Conservation (phyloP, 2,888 invertebrate genomes). For the Pemphredon lugubris region DNA sequence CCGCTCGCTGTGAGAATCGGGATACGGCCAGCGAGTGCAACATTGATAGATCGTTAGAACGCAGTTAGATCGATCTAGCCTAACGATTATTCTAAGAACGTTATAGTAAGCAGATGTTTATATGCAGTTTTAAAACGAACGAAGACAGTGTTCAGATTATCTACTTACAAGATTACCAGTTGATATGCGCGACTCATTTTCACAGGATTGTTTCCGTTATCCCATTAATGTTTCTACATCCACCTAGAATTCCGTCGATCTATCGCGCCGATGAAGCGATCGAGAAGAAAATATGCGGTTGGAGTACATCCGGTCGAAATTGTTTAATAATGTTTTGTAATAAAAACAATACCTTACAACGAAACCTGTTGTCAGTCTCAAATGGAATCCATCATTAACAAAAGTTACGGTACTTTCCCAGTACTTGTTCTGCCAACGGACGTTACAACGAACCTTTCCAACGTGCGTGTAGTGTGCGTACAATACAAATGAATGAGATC, state of each 20-base stretch:
- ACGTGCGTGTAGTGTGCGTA: too few relatives aligned
- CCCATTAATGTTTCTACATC: not conserved
- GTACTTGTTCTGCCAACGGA: not conserved
- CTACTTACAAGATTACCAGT: slow-evolving; percentile 21
- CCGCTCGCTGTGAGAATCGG: not conserved
- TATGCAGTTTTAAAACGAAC: slow-evolving; percentile 35
- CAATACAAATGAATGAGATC: too few relatives aligned
- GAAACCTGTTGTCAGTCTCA: not conserved
- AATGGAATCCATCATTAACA: not conserved
- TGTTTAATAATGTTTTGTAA: slow-evolving; percentile 54
- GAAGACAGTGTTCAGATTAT: slow-evolving; percentile 25
- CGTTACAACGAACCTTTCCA: too few relatives aligned
- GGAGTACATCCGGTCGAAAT: slow-evolving; percentile 29
- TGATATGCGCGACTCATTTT: slow-evolving; percentile 2
- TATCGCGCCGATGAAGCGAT: not conserved
- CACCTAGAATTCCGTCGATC: not conserved
- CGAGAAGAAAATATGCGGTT: slow-evolving; percentile 10
- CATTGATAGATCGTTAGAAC: slow-evolving; percentile 29
- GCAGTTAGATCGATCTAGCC: slow-evolving; percentile 29
- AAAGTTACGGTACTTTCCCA: not conserved
- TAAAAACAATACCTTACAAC: slow-evolving; percentile 33
- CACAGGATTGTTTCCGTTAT: too few relatives aligned
- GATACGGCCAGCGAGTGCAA: slow-evolving; percentile 6
- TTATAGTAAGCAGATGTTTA: slow-evolving; percentile 49
- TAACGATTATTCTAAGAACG: slow-evolving; percentile 43